A percentile compares a stretch with the other conserved stretches of the same genome.
Conservation (phyloP, 2,113 vertebrate genomes). For the Oreochromis tanganicae region DNA sequence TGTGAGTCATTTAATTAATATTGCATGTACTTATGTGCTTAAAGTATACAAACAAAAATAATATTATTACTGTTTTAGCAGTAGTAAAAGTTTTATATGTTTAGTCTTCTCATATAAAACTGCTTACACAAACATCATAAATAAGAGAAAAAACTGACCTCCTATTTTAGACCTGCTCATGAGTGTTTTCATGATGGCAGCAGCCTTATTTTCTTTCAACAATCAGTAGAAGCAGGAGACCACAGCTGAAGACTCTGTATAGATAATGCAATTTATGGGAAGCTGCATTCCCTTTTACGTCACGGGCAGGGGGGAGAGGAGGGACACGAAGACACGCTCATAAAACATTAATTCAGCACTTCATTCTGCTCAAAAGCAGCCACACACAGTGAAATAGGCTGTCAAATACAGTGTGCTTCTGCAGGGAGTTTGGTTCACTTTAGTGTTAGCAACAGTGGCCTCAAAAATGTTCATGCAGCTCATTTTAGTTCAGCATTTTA, state of each 20-base stretch:
- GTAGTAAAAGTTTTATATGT: not conserved
- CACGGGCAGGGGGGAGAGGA: not conserved
- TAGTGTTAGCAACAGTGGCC: not conserved
- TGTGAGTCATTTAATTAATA: not conserved
- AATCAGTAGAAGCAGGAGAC: not conserved
- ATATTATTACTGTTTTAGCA: not conserved
- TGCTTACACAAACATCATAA: not conserved
- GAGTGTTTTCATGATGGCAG: not conserved
- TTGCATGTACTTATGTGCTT: not conserved
- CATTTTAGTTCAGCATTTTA: not conserved
- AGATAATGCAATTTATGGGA: not conserved
- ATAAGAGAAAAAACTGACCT: not conserved
- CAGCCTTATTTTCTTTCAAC: not conserved
- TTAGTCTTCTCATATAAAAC: not conserved
- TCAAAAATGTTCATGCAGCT: not conserved
- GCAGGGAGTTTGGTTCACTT: not conserved
- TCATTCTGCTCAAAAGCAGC: not conserved
- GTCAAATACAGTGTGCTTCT: not conserved
- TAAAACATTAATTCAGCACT: constrained; percentile 9
- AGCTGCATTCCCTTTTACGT: not conserved
- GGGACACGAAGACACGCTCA: not conserved
- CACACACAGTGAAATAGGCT: not conserved
- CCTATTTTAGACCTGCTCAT: not conserved
- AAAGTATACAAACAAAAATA: not conserved
- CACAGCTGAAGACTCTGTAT: not conserved